phyloP scores from a whole-genome alignment of 2,797 vertebrate species.

The Girardinus metallicus region DNA sequence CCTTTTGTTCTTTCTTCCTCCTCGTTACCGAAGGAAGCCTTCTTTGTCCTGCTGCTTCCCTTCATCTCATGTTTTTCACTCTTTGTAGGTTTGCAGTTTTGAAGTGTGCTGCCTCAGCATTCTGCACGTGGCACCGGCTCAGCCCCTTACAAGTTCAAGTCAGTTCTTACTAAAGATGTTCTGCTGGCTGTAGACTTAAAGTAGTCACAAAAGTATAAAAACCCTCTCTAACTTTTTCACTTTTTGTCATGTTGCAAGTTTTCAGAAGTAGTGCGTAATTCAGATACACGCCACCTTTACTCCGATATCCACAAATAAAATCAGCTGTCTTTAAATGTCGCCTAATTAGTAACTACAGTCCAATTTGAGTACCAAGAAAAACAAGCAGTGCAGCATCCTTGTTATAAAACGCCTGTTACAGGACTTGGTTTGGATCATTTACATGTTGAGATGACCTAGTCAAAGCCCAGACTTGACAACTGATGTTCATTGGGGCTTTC shows the following conservation, averaged over 20 bases:
- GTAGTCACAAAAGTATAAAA: neutral
- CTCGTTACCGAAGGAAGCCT: constrained; percentile 6
- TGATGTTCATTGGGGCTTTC: neutral
- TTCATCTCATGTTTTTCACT: constrained; percentile 47
- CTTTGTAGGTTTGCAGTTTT: constrained; percentile 21
- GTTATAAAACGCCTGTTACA: neutral
- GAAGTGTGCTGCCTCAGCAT: constrained; percentile 50
- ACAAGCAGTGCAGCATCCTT: neutral
- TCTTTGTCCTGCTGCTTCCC: constrained; percentile 46
- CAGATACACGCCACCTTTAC: neutral
- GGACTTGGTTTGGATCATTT: neutral
- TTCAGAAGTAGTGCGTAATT: neutral
- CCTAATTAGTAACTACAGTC: neutral
- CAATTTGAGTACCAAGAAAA: neutral
- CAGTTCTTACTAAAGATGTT: neutral
- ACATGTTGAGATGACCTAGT: neutral
- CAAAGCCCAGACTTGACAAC: neutral
- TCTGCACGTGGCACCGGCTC: constrained; percentile 13
- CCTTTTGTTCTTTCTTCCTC: neutral
- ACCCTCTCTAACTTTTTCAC: neutral
- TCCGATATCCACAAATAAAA: neutral
- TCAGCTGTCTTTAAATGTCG: neutral
- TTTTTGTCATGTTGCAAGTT: neutral
- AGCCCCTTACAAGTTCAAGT: constrained; percentile 15
- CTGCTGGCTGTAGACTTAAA: neutral